These are phyloP conservation scores for Empidonax traillii DNA, from an alignment of 2,113 vertebrate genomes.

Conservation along the genomic window DNA sequence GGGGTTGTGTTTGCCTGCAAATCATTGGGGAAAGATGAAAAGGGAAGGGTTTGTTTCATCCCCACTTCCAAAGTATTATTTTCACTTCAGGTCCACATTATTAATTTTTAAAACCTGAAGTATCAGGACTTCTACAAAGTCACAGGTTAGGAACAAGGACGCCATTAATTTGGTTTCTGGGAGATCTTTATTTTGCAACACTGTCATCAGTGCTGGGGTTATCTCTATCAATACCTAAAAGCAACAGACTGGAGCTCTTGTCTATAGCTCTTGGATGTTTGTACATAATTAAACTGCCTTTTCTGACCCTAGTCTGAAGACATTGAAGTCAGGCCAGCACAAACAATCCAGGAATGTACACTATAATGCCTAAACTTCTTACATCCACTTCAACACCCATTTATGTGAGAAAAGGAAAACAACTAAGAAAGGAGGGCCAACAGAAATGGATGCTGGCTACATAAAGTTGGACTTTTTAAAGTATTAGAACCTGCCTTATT, in stretches of 20 bases:
- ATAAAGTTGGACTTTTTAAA: neutral
- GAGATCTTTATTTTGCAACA: neutral
- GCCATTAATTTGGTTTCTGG: neutral
- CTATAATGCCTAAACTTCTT: neutral
- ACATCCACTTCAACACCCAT: neutral
- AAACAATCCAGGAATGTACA: neutral
- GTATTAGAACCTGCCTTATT: neutral
- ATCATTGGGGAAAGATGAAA: conserved; percentile 31
- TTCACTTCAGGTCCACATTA: neutral
- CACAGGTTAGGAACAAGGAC: neutral
- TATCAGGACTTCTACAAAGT: neutral
- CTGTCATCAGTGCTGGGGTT: neutral
- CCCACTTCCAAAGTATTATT: conserved; percentile 3
- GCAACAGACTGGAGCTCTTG: neutral
- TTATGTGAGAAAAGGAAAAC: neutral
- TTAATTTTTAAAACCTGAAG: neutral
- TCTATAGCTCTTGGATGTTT: neutral
- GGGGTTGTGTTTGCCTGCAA: neutral
- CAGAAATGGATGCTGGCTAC: neutral
- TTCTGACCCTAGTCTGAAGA: neutral
- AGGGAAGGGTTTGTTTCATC: neutral
- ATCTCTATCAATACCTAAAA: neutral
- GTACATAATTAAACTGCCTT: neutral
- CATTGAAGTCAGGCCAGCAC: neutral
- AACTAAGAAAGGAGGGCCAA: neutral